phyloP scores from a whole-genome alignment of 1,140 invertebrate genomes.

The Danaus plexippus region DNA sequence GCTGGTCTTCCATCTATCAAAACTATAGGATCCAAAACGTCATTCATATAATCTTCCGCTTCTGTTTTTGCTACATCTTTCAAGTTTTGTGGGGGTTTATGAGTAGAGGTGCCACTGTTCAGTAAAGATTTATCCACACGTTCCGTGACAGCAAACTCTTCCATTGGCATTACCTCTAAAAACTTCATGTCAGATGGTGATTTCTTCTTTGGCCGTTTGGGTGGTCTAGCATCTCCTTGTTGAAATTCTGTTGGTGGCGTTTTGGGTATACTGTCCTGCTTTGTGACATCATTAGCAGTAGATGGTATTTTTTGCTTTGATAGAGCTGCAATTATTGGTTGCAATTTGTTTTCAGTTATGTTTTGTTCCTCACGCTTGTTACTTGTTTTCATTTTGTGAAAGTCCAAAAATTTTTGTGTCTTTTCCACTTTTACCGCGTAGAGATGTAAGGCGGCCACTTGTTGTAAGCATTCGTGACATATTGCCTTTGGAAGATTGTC shows the following conservation, averaged over 20 bases:
- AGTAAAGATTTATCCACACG: conserved; percentile 52
- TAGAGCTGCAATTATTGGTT: conserved; percentile 29
- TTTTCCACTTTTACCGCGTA: conserved; percentile 59
- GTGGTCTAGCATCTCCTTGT: conserved; percentile 39
- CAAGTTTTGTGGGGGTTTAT: conserved; percentile 23
- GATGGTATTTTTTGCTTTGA: conserved; percentile 24
- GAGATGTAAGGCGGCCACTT: conserved; percentile 43
- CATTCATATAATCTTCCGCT: conserved; percentile 19
- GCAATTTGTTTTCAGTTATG: conserved; percentile 29
- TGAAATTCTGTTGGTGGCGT: conserved; percentile 30
- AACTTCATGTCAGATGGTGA: conserved; percentile 45
- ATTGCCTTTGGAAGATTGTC: conserved; percentile 63
- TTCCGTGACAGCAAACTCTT: conserved; percentile 54
- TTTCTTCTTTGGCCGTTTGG: conserved; percentile 39
- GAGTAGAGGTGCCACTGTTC: conserved; percentile 23
- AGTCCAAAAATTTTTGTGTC: conserved; percentile 60
- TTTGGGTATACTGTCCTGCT: conserved; percentile 16
- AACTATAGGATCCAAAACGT: conserved; percentile 46
- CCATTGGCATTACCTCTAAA: conserved; percentile 57
- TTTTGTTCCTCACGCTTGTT: conserved; percentile 29
- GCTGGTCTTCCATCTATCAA: conserved; percentile 56
- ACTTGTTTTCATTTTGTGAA: conserved; percentile 45
- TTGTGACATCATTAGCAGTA: too few species aligned
- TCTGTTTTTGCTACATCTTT: conserved; percentile 25
- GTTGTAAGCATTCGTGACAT: conserved; percentile 61